Evolutionary conservation across 2,113 vertebrate genomes (phyloP), one percentile per base, ranked within the genome.

Genomic region (Burhinus bistriatus): DNA sequence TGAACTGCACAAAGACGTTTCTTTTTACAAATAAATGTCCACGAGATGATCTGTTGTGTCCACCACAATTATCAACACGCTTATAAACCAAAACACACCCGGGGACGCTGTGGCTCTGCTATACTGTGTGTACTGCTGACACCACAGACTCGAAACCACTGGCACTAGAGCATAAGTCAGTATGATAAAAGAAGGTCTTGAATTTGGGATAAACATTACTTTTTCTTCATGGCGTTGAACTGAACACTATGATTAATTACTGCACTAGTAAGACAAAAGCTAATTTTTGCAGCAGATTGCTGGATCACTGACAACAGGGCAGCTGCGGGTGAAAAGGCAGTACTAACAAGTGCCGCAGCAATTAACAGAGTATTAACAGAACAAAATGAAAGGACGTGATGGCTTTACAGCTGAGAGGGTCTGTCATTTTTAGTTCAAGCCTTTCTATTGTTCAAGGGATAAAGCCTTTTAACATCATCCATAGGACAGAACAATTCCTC

Each of bases 1-100:
- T 6, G 2, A 86, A 58, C 19, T 34, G 30, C 51, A 86, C 2
- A 2, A 73, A 93, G n/a, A 51, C 0, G 0, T n/a, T 83, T 65
- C 13, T 42, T 84, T 27, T 68, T 7, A 32, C 2, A 7, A 51
- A 72, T 72, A 64, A 30, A 61, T 0, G 8, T 32, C n/a, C 34
- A 75, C 8, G 27, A 51, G 52, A 65, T 9, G 2, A 40, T 65
- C n/a, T 77, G 18, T 32, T 88, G 22, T 58, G 59, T 70, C n/a
- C 18, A 73, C 15, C 22, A 32, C 51, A 47, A 34, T 7, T 77
- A 51, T 27, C 40, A 66, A 25, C 7, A 2, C 3, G 11, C 38
- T 73, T 32, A 34, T 18, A 72, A 75, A 79, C 18, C 55, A 73
- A 73, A 71, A 76, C 36, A 12, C 4, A 9, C 18, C 30, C 62